Percentiles rank a stretch among this genome's conserved stretches.
These are phyloP conservation scores for Campylomormyrus numenius DNA, from an alignment of 2,113 vertebrate genomes.

Conservation along the genomic window DNA sequence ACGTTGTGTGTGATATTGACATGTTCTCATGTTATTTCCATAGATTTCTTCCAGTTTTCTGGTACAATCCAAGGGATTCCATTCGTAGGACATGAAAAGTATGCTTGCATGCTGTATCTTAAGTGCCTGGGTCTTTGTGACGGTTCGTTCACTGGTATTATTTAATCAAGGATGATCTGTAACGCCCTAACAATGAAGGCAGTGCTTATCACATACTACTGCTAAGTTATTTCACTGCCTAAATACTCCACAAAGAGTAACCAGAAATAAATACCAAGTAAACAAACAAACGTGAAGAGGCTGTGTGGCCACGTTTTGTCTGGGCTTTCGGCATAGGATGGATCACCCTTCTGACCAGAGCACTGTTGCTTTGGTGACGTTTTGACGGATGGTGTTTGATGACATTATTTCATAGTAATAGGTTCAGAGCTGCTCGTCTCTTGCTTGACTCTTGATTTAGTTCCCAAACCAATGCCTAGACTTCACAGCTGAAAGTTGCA, in stretches of 20 bases:
- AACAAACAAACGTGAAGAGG: neutral
- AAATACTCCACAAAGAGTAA: neutral
- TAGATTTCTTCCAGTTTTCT: neutral
- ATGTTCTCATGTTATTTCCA: neutral
- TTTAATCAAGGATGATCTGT: neutral
- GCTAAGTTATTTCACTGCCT: neutral
- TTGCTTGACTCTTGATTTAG: neutral
- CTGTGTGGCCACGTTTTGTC: neutral
- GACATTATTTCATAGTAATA: neutral
- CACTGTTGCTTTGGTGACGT: neutral
- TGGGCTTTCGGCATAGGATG: neutral
- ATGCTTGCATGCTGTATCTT: neutral
- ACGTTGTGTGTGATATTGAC: neutral
- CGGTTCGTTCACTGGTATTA: neutral
- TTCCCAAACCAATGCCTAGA: neutral
- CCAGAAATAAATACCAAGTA: neutral
- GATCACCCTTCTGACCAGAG: neutral
- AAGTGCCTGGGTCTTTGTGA: neutral
- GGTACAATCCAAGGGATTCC: neutral
- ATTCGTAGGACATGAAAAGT: neutral
- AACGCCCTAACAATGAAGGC: neutral
- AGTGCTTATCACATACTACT: neutral
- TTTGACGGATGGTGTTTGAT: neutral
- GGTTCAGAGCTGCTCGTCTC: neutral
- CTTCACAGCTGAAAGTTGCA: neutral